phyloP scores from a whole-genome alignment of 2,888 invertebrate genomes.

The Hemicrepidius hirtus region DNA sequence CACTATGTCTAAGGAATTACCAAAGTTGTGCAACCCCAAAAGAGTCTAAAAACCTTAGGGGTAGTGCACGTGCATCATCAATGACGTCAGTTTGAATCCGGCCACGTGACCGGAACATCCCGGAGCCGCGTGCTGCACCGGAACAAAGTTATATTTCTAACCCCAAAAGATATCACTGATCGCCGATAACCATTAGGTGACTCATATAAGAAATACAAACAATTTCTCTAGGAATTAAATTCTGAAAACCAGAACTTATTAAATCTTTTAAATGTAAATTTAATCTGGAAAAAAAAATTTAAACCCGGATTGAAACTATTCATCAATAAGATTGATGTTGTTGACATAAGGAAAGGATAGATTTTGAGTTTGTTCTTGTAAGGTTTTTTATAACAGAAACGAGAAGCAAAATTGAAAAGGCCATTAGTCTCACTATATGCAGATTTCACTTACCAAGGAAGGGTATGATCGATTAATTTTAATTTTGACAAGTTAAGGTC shows the following conservation, averaged over 20 bases:
- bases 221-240: no score
- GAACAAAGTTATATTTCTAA: slow-evolving; percentile 65
- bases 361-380: background rate
- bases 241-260: background rate
- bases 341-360: slow-evolving; percentile 9
- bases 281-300: background rate
- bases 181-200: slow-evolving; percentile 45
- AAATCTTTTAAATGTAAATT: slow-evolving; percentile 8
- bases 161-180: slow-evolving; percentile 51
- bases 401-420: slow-evolving; percentile 6
- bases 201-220: slow-evolving; percentile 21
- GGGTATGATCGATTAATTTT: slow-evolving; percentile 10
- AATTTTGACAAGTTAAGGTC: slow-evolving; percentile 22
- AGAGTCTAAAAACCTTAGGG: slow-evolving; percentile 31
- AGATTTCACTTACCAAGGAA: slow-evolving; percentile 14
- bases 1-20: background rate
- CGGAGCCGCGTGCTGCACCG: slow-evolving; percentile 65
- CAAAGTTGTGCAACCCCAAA: background rate
- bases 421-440: slow-evolving; percentile 28
- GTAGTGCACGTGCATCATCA: slow-evolving; percentile 58
- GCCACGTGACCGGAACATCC: slow-evolving; percentile 70
- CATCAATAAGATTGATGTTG: slow-evolving; percentile 22
- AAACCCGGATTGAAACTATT: background rate
- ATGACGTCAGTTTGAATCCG: slow-evolving; percentile 63
- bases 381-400: background rate